These are phyloP conservation scores for Amiota mariae DNA, from an alignment of 2,888 invertebrate genomes.

Conservation along the genomic window DNA sequence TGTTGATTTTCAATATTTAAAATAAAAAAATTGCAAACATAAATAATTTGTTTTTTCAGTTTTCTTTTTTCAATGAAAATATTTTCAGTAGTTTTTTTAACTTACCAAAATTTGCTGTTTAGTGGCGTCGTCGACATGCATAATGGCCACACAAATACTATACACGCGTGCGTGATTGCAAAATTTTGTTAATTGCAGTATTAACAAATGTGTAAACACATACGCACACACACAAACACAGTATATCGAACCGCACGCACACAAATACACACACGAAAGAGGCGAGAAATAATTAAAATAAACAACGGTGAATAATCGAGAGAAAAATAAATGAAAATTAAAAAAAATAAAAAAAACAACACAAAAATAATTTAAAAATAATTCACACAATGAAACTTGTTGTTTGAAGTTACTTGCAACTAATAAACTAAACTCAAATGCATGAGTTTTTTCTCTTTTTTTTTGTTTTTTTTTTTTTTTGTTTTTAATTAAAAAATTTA, in stretches of 20 bases:
- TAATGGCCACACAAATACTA: background rate
- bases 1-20: background rate
- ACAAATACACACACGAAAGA: no score
- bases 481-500: constrained; percentile 40
- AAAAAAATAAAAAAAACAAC: constrained; percentile 7
- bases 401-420: background rate
- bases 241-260: background rate
- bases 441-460: background rate
- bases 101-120: background rate
- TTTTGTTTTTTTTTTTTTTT: constrained; percentile 11
- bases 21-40: constrained; percentile 17
- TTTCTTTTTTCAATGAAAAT: background rate
- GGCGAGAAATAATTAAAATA: no score
- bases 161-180: constrained; percentile 2
- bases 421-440: background rate
- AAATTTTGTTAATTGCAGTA: constrained; percentile 10
- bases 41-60: constrained; percentile 5
- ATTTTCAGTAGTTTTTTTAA: background rate
- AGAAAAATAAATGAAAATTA: constrained; percentile 2
- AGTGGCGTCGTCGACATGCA: background rate
- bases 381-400: background rate
- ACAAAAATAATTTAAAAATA: constrained; percentile 11
- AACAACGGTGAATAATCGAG: no score
- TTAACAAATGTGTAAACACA: constrained; percentile 4
- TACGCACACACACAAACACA: background rate